Evolutionary conservation across 1,140 invertebrate species (phyloP), one percentile per base, ranked within the genome.

Genomic region (Mamestra configurata): DNA sequence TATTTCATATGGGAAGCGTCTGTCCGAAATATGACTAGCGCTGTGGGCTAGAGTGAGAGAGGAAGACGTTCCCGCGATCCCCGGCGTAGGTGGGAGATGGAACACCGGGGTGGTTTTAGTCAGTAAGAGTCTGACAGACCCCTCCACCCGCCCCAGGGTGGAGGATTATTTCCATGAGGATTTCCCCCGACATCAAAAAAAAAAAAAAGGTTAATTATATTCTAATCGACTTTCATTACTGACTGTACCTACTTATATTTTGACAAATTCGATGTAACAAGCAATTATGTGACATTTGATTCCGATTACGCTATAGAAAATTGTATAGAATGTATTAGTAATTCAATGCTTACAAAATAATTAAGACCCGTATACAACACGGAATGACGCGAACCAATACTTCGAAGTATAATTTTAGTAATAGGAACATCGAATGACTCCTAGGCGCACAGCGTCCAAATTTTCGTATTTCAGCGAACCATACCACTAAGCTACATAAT

Each of bases 401-500:
- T 18, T 27, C 13, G 53, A 55, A 24, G 11, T 55, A 22, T 20
- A 5, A 55, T 24, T 55, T 55, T 24, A 55, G 20, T 24, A 13
- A 55, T 55, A 55, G 53, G 53, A 55, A 55, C 53, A 11, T 55
- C 15, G 2, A 49, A 49, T 49, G 15, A 49, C 43, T 46, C 43
- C 15, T 11, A 43, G 40, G 40, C 15, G 43, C 43, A n/a, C 4
- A 51, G 6, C 49, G 49, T 51, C 7, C 51, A 55, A 22, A 20
- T 55, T 55, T 55, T 49, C 43, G 3, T 43, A 10, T 43, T 43
- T 43, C 8, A 3, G 1, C 40, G 22, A 22, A 22, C 18, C 51
- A 22, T 53, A 22, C 20, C 51, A 22, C 20, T 53, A 0, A 53
- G 51, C 18, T 53, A 22, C 18, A 43, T 0, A 43, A 43, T 37